phyloP scores from a whole-genome alignment of 1,140 invertebrate species.

The Ceratosolen fusciceps region DNA sequence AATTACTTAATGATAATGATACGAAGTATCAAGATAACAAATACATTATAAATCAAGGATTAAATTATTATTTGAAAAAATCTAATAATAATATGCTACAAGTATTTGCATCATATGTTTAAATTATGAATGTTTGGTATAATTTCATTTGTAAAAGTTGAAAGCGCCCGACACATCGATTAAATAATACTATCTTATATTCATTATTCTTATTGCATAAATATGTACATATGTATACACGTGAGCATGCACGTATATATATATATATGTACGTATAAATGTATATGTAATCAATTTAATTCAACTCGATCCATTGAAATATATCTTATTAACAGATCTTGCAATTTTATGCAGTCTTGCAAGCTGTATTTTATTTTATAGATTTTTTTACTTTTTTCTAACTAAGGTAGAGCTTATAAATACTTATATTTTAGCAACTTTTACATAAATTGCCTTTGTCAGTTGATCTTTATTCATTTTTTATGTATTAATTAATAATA shows the following conservation, averaged over 20 bases:
- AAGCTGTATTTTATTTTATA: slow-evolving; percentile 27
- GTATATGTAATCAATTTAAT: slow-evolving; percentile 38
- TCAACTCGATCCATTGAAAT: slow-evolving; percentile 43
- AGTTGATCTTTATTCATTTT: slow-evolving; percentile 24
- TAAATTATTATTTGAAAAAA: slow-evolving; percentile 9
- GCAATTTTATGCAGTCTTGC: slow-evolving; percentile 25
- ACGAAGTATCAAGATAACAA: neutral
- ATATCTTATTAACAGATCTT: slow-evolving; percentile 40
- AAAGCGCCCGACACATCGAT: slow-evolving; percentile 38
- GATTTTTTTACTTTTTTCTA: slow-evolving; percentile 24
- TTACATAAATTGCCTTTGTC: neutral
- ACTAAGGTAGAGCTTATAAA: slow-evolving; percentile 35
- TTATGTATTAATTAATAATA: neutral
- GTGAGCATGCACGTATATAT: neutral
- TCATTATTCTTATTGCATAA: slow-evolving; percentile 47
- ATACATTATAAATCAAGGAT: neutral
- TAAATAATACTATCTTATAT: slow-evolving; percentile 46
- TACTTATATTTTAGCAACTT: slow-evolving; percentile 30
- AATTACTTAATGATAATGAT: too few relatives aligned
- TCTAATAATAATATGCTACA: neutral
- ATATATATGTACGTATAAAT: slow-evolving; percentile 30
- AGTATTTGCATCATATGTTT: slow-evolving; percentile 7
- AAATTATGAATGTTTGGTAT: slow-evolving; percentile 5
- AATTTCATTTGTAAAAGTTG: slow-evolving; percentile 13
- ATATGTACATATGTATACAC: slow-evolving; percentile 26